phyloP scores from a whole-genome alignment of 2,797 vertebrate species.

The Benthosema pterotum region DNA sequence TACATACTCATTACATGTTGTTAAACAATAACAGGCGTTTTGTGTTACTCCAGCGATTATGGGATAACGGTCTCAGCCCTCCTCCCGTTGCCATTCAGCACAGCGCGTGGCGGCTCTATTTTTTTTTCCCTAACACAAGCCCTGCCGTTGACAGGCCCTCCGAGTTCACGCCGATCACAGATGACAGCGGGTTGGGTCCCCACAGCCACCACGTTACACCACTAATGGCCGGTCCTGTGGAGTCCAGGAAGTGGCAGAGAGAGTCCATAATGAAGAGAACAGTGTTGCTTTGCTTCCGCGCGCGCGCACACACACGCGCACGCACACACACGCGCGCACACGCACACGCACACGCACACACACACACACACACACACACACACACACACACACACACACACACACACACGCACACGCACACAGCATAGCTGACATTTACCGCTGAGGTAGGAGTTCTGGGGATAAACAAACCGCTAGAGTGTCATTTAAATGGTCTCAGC shows the following conservation, averaged over 20 bases:
- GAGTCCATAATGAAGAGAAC: constrained; percentile 46
- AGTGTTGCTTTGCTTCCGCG: constrained; percentile 27
- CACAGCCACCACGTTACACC: constrained; percentile 9
- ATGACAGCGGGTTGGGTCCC: constrained; percentile 31
- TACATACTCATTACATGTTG: no score
- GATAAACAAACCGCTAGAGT: constrained; percentile 37
- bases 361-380: no score
- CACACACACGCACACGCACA: background rate
- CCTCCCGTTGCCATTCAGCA: constrained; percentile 51
- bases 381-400: no score
- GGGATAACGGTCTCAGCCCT: constrained; percentile 51
- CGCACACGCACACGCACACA: no score
- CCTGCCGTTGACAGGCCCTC: constrained; percentile 32
- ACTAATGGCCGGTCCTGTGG: constrained; percentile 26
- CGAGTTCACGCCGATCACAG: constrained; percentile 34
- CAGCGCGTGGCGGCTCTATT: constrained; percentile 28
- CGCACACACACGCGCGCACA: no score
- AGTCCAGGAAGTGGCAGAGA: constrained; percentile 15
- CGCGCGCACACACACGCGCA: background rate
- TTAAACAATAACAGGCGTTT: background rate
- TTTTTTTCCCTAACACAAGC: constrained; percentile 32
- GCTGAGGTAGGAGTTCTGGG: background rate
- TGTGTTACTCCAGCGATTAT: constrained; percentile 30
- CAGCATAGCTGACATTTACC: constrained; percentile 22
- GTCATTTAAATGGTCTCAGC: constrained; percentile 26